Percentiles rank a stretch among this genome's conserved stretches.
These are phyloP conservation scores for Belonocnema kinseyi DNA, from an alignment of 1,140 invertebrate genomes.

Conservation along the genomic window DNA sequence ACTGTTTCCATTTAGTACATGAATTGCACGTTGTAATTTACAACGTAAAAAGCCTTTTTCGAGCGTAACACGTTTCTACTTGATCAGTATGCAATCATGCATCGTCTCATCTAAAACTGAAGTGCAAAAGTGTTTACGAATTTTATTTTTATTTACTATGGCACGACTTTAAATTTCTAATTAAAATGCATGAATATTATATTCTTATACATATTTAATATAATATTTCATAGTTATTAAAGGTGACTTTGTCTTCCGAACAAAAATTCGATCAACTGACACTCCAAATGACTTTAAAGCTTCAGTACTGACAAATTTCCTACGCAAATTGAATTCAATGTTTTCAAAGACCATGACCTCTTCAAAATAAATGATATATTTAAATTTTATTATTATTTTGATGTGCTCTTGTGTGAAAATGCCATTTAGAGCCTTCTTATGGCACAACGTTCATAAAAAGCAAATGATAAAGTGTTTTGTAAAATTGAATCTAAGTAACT, in stretches of 20 bases:
- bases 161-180: slow-evolving; percentile 8
- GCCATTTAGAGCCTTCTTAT: not conserved
- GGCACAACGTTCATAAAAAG: not conserved
- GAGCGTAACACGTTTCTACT: slow-evolving; percentile 1
- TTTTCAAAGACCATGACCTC: not conserved
- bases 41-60: not conserved
- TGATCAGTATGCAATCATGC: not conserved
- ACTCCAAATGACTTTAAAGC: slow-evolving; percentile 19
- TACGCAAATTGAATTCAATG: not conserved
- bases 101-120: too few relatives aligned
- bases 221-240: slow-evolving; percentile 1
- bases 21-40: not conserved
- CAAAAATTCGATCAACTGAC: slow-evolving; percentile 11
- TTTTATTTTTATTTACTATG: not conserved
- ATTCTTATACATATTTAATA: slow-evolving; percentile 7
- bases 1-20: not conserved
- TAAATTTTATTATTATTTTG: not conserved
- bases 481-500: too few relatives aligned
- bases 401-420: slow-evolving; percentile 5
- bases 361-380: not conserved
- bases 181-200: slow-evolving; percentile 7
- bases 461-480: too few relatives aligned
- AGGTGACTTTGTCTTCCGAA: not conserved
- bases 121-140: not conserved
- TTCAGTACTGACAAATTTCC: not conserved